Evolutionary conservation across 1,140 invertebrate species (phyloP).

Genomic region (Drosophila nasuta): DNA sequence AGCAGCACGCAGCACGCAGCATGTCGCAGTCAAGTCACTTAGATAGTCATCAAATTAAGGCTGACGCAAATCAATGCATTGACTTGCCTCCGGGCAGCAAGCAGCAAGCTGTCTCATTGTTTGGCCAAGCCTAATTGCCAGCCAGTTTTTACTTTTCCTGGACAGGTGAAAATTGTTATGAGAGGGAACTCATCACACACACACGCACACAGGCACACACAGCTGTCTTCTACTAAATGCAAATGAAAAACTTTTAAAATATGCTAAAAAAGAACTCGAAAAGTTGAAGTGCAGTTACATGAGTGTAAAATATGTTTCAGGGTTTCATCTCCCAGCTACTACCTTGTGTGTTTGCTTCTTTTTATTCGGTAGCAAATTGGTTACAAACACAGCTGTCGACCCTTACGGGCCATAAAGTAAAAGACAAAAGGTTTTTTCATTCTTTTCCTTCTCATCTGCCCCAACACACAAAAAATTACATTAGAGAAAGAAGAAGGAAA

Average conservation of each 20-base stretch:
- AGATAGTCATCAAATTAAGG: conserved; percentile 79
- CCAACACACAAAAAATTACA: conserved; percentile 37
- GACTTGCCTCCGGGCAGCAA: conserved; percentile 21
- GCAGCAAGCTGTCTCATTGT: conserved; percentile 48
- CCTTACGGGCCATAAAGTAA: conserved; percentile 74
- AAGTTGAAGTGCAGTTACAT: conserved; percentile 62
- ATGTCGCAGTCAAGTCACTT: conserved; percentile 24
- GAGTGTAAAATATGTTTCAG: conserved; percentile 62
- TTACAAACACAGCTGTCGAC: conserved; percentile 81
- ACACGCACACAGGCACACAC: conserved; percentile 16
- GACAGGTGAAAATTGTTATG: conserved; percentile 74
- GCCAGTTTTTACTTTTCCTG: conserved; percentile 36
- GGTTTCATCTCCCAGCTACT: background rate
- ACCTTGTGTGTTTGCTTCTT: conserved; percentile 46
- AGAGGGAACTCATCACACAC: conserved; percentile 25
- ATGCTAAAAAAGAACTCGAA: conserved; percentile 39
- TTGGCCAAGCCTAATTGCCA: conserved; percentile 69
- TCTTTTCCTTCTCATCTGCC: conserved; percentile 14
- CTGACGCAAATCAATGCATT: conserved; percentile 68
- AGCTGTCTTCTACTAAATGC: conserved; percentile 55
- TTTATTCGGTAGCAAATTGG: conserved; percentile 75
- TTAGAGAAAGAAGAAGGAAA: conserved; percentile 46
- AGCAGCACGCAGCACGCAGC: conserved; percentile 59
- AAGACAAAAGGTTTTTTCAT: conserved; percentile 72
- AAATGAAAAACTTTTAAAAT: conserved; percentile 80